Conservation (phyloP, 2,888 invertebrate genomes). For the Polydesmus complanatus region DNA sequence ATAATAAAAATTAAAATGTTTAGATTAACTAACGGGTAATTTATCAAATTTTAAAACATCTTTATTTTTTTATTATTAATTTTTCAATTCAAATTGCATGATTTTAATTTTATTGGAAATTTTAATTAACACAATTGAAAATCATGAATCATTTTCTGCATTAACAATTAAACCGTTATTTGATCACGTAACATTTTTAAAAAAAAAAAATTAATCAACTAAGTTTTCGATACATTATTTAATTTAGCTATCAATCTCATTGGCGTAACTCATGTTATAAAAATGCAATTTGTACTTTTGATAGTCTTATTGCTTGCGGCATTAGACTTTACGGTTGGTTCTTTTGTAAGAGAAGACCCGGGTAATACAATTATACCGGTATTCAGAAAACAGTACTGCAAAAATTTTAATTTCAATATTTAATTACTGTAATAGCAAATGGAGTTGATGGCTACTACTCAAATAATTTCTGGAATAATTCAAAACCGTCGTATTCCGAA, state of each 20-base stretch:
- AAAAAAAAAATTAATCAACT: too few species aligned
- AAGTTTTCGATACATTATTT: neutral
- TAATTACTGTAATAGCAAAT: conserved; percentile 21
- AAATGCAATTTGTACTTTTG: conserved; percentile 77
- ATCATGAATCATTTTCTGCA: too few species aligned
- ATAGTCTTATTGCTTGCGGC: conserved; percentile 75
- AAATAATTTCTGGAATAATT: conserved; percentile 63
- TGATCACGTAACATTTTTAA: too few species aligned
- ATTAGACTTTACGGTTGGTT: conserved; percentile 85
- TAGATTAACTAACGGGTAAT: neutral
- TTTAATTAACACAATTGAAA: too few species aligned
- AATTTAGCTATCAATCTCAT: conserved; percentile 68
- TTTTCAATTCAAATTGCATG: neutral
- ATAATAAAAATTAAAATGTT: too few species aligned
- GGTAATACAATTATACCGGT: conserved; percentile 43
- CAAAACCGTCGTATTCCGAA: conserved; percentile 60
- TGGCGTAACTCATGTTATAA: conserved; percentile 95
- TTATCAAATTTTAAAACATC: neutral
- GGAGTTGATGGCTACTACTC: conserved; percentile 24
- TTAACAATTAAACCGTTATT: too few species aligned
- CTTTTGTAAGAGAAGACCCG: conserved; percentile 59
- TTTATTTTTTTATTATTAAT: neutral
- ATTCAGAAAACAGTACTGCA: too few species aligned
- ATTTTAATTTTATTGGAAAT: too few species aligned
- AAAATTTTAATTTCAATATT: neutral